Evolutionary conservation across 2,888 invertebrate species (phyloP), one percentile per base, ranked within the genome.

Genomic region (Patella ulyssiponensis): DNA sequence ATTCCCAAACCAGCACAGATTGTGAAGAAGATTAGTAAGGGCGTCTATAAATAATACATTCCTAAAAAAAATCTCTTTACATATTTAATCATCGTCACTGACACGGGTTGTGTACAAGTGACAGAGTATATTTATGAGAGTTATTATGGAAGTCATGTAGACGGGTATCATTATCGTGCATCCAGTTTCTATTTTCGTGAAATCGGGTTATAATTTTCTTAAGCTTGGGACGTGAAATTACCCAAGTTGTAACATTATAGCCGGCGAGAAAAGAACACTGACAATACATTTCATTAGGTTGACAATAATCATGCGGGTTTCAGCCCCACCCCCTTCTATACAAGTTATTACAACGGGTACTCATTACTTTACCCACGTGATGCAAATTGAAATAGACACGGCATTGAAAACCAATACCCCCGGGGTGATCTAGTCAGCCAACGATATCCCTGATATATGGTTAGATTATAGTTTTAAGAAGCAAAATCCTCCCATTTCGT

Each of bases 341-440:
- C 64, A 20, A 11, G 20, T 20, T 12, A 20, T 64, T 20, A 64
- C 64, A 23, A 23, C 20, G 23, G 64, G 64, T 64, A 64, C 64
- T 64, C 64, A 64, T 64, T 64, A 64, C 64, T 23, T 64, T 64
- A 64, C 64, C 64, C 64, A 64, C 64, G 64, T 64, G 12, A 64
- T 20, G 64, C 64, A 64, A 64, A 64, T 64, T 64, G 64, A 64
- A 64, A 64, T 23, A 64, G 64, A 64, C 64, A 23, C 64, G 64
- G 23, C 64, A 23, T 20, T 5, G 44, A 64, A 64, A 14, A 64
- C 23, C 64, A 64, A 64, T 64, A 20, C 20, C 20, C 20, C 23
- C 11, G 15, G 64, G 64, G 23, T 12, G 20, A 64, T 64, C 20
- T 23, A 20, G 23, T 64, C 64, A 23, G 20, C 64, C 14, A 23